Evolutionary conservation across 2,888 invertebrate species (phyloP).

Genomic region (Ommatoiulus sabulosus): DNA sequence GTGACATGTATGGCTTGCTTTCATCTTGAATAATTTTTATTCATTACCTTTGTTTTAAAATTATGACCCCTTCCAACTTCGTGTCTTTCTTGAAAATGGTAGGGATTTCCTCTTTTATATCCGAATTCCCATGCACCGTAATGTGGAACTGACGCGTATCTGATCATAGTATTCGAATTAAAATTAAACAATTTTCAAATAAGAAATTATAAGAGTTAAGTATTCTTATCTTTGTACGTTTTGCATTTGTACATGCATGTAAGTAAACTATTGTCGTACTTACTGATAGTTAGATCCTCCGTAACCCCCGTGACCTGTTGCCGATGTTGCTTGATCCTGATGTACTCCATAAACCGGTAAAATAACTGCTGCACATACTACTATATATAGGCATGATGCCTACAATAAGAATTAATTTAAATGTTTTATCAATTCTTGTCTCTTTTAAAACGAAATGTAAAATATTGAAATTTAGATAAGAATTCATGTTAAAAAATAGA

Average conservation of each 20-base stretch:
- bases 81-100: conserved; percentile 79
- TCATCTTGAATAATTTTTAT: not conserved
- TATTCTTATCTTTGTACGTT: too few relatives aligned
- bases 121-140: conserved; percentile 79
- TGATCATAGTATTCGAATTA: conserved; percentile 64
- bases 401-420: not conserved
- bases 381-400: not conserved
- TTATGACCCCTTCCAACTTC: conserved; percentile 75
- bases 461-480: too few relatives aligned
- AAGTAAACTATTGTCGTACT: not conserved
- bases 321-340: conserved; percentile 47
- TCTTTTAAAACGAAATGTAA: too few relatives aligned
- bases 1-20: too few relatives aligned
- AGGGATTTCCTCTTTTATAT: conserved; percentile 77
- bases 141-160: conserved; percentile 78
- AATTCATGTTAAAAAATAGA: too few relatives aligned
- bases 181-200: too few relatives aligned
- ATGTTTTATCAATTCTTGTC: too few relatives aligned
- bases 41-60: conserved; percentile 79
- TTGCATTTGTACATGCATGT: not conserved
- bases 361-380: not conserved
- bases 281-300: conserved; percentile 53
- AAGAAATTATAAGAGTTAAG: too few relatives aligned
- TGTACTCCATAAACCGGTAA: not conserved
- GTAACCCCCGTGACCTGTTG: conserved; percentile 54